Conservation (phyloP, 2,888 invertebrate genomes). For the Cyrtodaria siliqua region DNA sequence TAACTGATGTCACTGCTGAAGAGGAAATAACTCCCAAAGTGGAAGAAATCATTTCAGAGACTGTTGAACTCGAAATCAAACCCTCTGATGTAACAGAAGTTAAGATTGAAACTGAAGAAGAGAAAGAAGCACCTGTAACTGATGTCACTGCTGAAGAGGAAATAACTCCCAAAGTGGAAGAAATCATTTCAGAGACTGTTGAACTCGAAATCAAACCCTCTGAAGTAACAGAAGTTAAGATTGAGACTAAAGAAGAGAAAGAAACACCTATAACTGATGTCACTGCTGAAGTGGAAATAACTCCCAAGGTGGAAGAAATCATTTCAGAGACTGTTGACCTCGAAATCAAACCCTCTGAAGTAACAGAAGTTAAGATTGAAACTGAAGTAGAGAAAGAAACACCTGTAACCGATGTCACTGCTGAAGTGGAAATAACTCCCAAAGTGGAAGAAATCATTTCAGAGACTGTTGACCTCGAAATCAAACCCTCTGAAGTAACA, state of each 20-base stretch:
- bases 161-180: slow-evolving; percentile 5
- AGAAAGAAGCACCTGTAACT: slow-evolving; percentile 1
- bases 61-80: slow-evolving; percentile 35
- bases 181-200: not conserved
- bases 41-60: slow-evolving; percentile 26
- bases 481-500: slow-evolving; percentile 27
- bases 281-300: slow-evolving; percentile 12
- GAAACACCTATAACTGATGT: slow-evolving; percentile 19
- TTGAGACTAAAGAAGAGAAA: slow-evolving; percentile 28
- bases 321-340: slow-evolving; percentile 5
- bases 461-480: slow-evolving; percentile 34
- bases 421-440: slow-evolving; percentile 19
- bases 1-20: slow-evolving; percentile 16
- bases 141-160: not conserved
- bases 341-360: slow-evolving; percentile 4
- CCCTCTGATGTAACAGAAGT: slow-evolving; percentile 16
- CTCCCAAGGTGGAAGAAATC: slow-evolving; percentile 22
- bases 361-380: slow-evolving; percentile 10
- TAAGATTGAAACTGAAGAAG: slow-evolving; percentile 10
- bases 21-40: slow-evolving; percentile 4
- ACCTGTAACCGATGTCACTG: slow-evolving; percentile 3
- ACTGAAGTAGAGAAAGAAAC: slow-evolving; percentile 21
- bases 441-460: slow-evolving; percentile 16
- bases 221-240: slow-evolving; percentile 18
- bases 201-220: slow-evolving; percentile 1